Evolutionary conservation across 2,113 vertebrate genomes (phyloP).

Genomic region (Heterotilapia buettikoferi): DNA sequence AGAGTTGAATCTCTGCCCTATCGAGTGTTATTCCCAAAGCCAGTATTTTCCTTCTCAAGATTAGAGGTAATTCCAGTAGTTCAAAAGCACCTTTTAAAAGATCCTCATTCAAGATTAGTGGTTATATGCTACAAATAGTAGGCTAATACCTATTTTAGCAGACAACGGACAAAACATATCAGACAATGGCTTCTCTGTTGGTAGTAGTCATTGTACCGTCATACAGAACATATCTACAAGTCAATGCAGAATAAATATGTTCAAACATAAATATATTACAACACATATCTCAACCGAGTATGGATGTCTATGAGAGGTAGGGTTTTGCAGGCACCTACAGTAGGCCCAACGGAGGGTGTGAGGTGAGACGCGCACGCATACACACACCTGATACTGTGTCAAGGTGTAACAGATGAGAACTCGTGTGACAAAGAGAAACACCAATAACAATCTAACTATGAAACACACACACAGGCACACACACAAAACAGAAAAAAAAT

Average conservation of each 20-base stretch:
- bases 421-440: not conserved
- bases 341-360: constrained; percentile 20
- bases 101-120: constrained; percentile 55
- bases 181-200: constrained; percentile 25
- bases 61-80: constrained; percentile 71
- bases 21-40: not conserved
- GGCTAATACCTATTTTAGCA: constrained; percentile 32
- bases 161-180: constrained; percentile 2
- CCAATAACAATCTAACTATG: not conserved
- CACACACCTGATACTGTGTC: constrained; percentile 28
- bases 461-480: not conserved
- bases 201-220: constrained; percentile 50
- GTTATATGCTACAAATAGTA: constrained; percentile 46
- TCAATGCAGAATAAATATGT: constrained; percentile 69
- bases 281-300: constrained; percentile 54
- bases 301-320: constrained; percentile 73
- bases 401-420: constrained; percentile 35
- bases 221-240: constrained; percentile 55
- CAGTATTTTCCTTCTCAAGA: constrained; percentile 42
- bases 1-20: not conserved
- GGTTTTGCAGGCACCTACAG: constrained; percentile 44
- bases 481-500: not conserved
- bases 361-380: not conserved
- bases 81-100: constrained; percentile 64
- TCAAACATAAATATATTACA: constrained; percentile 67